phyloP scores from a whole-genome alignment of 2,888 invertebrate genomes.

The Campoplex nolae region DNA sequence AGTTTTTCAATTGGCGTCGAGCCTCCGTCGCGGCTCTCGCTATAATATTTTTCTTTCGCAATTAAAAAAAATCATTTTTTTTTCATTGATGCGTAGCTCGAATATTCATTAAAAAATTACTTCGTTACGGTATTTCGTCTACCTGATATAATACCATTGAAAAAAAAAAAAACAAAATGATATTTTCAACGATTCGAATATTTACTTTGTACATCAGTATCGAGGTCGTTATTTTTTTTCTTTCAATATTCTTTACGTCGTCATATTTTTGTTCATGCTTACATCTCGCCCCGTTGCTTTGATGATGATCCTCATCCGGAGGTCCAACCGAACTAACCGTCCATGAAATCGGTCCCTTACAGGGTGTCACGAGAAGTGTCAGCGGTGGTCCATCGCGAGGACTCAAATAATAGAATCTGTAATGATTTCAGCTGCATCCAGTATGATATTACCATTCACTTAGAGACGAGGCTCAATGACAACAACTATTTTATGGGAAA shows the following conservation, averaged over 20 bases:
- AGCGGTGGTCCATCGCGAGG: constrained; percentile 82
- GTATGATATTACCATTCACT: constrained; percentile 81
- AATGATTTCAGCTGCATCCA: constrained; percentile 83
- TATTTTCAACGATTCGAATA: too few relatives aligned
- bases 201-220: too few relatives aligned
- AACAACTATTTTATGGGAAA: constrained; percentile 9
- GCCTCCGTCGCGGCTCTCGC: too few relatives aligned
- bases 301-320: constrained; percentile 80
- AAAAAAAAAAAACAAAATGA: too few relatives aligned
- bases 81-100: background rate
- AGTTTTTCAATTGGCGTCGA: too few relatives aligned
- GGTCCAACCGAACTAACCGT: constrained; percentile 82
- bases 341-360: constrained; percentile 83
- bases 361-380: constrained; percentile 83
- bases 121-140: background rate
- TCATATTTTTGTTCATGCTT: constrained; percentile 56
- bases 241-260: background rate
- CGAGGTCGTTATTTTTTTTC: background rate
- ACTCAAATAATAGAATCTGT: constrained; percentile 83
- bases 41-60: too few relatives aligned
- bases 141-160: too few relatives aligned
- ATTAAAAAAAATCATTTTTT: too few relatives aligned
- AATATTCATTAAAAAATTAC: background rate
- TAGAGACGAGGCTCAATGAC: constrained; percentile 72
- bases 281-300: constrained; percentile 78